These are phyloP conservation scores for Apus apus DNA, from an alignment of 2,113 vertebrate genomes.

Conservation along the genomic window DNA sequence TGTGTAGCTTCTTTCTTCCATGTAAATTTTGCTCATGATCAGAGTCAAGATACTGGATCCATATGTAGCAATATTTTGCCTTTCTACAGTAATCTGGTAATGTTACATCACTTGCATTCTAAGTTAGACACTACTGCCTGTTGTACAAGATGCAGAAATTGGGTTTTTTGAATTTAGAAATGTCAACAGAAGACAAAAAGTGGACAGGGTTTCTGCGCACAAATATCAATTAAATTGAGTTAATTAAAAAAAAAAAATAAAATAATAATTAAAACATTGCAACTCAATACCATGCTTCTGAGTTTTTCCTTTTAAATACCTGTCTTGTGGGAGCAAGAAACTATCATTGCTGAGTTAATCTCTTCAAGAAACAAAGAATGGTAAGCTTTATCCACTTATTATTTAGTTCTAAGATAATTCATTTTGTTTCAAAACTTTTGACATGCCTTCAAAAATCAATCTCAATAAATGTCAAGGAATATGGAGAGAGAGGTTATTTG, in stretches of 20 bases:
- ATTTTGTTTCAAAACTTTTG: conserved; percentile 20
- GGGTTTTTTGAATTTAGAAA: neutral
- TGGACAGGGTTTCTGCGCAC: neutral
- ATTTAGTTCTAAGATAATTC: neutral
- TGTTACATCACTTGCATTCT: neutral
- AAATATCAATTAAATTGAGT: neutral
- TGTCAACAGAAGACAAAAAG: neutral
- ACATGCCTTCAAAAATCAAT: conserved; percentile 3
- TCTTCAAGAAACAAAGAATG: neutral
- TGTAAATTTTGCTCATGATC: neutral
- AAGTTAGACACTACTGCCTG: neutral
- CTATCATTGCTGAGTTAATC: neutral
- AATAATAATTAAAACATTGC: neutral
- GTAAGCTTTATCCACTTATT: neutral
- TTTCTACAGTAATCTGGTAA: neutral
- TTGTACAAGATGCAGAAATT: neutral
- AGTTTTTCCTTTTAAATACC: neutral
- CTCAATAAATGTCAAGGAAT: conserved; percentile 1
- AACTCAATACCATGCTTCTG: neutral
- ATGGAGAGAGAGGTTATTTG: neutral
- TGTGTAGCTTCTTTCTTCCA: neutral
- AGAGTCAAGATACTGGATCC: neutral
- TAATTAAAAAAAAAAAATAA: neutral
- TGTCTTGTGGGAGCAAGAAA: neutral
- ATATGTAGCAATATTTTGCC: neutral